phyloP scores from a whole-genome alignment of 2,113 vertebrate genomes.

The Carassius carassius region DNA sequence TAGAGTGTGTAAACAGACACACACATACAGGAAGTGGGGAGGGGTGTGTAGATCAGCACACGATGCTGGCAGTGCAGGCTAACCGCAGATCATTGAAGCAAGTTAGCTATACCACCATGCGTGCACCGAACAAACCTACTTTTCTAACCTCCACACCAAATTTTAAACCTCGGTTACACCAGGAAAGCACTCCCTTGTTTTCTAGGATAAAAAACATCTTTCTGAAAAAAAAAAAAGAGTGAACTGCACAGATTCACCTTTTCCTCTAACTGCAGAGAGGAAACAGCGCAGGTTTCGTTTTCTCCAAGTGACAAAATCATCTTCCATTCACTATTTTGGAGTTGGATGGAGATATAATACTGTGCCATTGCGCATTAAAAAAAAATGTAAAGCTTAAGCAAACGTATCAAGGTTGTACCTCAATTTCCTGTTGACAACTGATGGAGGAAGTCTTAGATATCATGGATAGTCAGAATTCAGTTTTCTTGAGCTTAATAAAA shows the following conservation, averaged over 20 bases:
- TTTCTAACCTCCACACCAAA: conserved; percentile 46
- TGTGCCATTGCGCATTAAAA: background rate
- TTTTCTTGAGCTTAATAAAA: background rate
- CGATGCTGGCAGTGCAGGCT: conserved; percentile 72
- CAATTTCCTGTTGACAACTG: conserved; percentile 24
- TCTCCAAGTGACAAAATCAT: background rate
- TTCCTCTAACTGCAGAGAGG: background rate
- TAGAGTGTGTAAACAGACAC: conserved; percentile 54
- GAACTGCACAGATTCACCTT: conserved; percentile 43
- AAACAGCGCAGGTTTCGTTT: background rate
- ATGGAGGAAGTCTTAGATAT: background rate
- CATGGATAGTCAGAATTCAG: background rate
- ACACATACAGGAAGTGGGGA: conserved; percentile 81
- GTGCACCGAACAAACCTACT: conserved; percentile 35
- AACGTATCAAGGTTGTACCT: background rate
- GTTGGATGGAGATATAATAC: background rate
- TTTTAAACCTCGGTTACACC: conserved; percentile 53
- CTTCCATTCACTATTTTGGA: background rate
- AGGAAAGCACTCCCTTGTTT: conserved; percentile 26
- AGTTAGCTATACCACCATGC: conserved; percentile 39
- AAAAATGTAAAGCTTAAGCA: background rate
- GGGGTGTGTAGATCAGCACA: conserved; percentile 80
- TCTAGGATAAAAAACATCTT: conserved; percentile 13
- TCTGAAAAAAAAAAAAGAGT: background rate
- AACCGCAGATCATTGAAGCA: conserved; percentile 62